Evolutionary conservation across 2,888 invertebrate species (phyloP).

Genomic region (Phalangium opilio): DNA sequence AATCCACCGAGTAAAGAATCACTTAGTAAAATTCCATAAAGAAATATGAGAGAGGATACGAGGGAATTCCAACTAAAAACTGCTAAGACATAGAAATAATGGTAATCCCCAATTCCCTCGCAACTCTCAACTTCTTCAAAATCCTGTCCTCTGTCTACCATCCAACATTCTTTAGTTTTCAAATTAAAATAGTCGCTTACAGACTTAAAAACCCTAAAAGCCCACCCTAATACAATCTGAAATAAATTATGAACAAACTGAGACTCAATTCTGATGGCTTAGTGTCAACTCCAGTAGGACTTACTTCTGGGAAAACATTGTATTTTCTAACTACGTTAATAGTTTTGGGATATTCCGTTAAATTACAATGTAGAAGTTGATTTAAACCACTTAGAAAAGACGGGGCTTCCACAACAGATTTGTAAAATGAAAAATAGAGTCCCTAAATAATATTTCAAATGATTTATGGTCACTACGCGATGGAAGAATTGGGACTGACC

Average conservation of each 20-base stretch:
- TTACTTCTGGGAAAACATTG: slow-evolving; percentile 68
- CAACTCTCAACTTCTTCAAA: slow-evolving; percentile 51
- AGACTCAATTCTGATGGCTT: not conserved
- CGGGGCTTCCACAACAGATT: slow-evolving; percentile 53
- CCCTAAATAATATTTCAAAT: slow-evolving; percentile 38
- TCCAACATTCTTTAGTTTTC: slow-evolving; percentile 36
- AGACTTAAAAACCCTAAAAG: slow-evolving; percentile 37
- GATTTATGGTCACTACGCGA: slow-evolving; percentile 9
- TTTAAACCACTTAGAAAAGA: slow-evolving; percentile 45
- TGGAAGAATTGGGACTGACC: slow-evolving; percentile 35
- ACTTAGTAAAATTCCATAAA: slow-evolving; percentile 50
- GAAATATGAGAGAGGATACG: slow-evolving; percentile 50
- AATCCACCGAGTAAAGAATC: slow-evolving; percentile 56
- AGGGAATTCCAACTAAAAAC: slow-evolving; percentile 58
- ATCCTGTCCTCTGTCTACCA: slow-evolving; percentile 46
- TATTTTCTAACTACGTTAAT: slow-evolving; percentile 68
- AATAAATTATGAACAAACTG: slow-evolving; percentile 3
- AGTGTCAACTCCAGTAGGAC: not conserved
- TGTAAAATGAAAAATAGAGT: slow-evolving; percentile 75
- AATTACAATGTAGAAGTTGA: slow-evolving; percentile 47
- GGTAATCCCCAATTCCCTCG: slow-evolving; percentile 60
- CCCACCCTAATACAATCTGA: slow-evolving; percentile 36
- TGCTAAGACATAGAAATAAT: slow-evolving; percentile 62
- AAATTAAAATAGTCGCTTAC: slow-evolving; percentile 31
- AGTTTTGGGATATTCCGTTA: slow-evolving; percentile 62